phyloP scores from a whole-genome alignment of 2,888 invertebrate species.

The Blomia tropicalis region DNA sequence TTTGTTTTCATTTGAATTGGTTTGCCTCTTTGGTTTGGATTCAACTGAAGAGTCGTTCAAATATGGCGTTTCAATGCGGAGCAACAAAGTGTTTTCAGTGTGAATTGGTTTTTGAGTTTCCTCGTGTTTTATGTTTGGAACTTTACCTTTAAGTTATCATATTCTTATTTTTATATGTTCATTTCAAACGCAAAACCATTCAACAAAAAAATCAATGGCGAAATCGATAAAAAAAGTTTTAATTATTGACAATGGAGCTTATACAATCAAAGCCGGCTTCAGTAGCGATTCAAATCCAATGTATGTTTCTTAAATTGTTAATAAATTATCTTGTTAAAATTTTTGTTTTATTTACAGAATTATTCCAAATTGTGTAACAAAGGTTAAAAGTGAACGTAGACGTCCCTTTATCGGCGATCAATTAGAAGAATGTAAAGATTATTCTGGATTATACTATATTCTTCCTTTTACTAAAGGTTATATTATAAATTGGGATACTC shows the following conservation, averaged over 20 bases:
- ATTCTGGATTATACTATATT: slow-evolving; percentile 81
- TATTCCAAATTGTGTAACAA: slow-evolving; percentile 89
- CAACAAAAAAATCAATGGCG: not conserved
- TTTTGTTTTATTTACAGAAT: slow-evolving; percentile 36
- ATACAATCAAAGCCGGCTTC: slow-evolving; percentile 67
- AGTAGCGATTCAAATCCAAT: slow-evolving; percentile 49
- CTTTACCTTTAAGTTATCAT: too few relatives aligned
- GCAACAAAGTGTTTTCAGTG: too few relatives aligned
- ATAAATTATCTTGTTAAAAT: slow-evolving; percentile 17
- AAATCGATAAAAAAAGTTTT: slow-evolving; percentile 31
- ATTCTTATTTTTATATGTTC: too few relatives aligned
- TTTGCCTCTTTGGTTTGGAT: too few relatives aligned
- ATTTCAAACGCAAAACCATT: too few relatives aligned
- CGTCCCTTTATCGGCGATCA: slow-evolving; percentile 84
- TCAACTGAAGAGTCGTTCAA: too few relatives aligned
- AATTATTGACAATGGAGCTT: slow-evolving; percentile 75
- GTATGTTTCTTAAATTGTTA: not conserved
- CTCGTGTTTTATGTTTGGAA: too few relatives aligned
- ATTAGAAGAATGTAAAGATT: slow-evolving; percentile 88
- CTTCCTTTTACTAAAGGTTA: slow-evolving; percentile 88
- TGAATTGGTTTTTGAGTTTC: too few relatives aligned
- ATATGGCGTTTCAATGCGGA: too few relatives aligned
- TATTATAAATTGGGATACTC: slow-evolving; percentile 84
- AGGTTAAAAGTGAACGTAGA: slow-evolving; percentile 87
- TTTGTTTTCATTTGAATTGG: too few relatives aligned